phyloP scores from a whole-genome alignment of 2,797 vertebrate genomes.

The Rhynchotus rufescens region DNA sequence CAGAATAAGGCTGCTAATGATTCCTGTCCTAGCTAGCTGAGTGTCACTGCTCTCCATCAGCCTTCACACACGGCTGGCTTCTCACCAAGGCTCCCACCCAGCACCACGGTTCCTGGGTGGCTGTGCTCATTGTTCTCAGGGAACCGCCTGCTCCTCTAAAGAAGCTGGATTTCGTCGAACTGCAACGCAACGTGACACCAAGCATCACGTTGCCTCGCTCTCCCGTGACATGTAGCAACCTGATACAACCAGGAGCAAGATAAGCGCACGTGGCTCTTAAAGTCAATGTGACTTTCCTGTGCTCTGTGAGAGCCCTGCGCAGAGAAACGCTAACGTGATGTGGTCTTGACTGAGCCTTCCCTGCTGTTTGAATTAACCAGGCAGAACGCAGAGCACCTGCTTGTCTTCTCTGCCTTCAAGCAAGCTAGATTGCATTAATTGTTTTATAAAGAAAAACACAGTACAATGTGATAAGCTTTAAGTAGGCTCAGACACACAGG shows the following conservation, averaged over 20 bases:
- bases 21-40: background rate
- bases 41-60: background rate
- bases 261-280: background rate
- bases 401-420: background rate
- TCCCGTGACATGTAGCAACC: slow-evolving; percentile 8
- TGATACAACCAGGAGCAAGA: background rate
- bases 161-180: slow-evolving; percentile 22
- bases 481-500: background rate
- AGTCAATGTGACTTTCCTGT: background rate
- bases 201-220: background rate
- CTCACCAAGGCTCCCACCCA: background rate
- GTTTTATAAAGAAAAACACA: background rate
- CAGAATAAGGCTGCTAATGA: background rate
- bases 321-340: background rate
- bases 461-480: background rate
- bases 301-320: background rate
- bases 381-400: background rate
- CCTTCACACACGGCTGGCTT: background rate
- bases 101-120: background rate
- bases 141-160: slow-evolving; percentile 14
- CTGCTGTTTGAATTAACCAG: background rate
- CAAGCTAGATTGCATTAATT: background rate
- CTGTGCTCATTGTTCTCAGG: background rate
- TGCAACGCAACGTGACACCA: slow-evolving; percentile 39
- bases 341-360: background rate